These are phyloP conservation scores for Melieria picta DNA, from an alignment of 2,888 invertebrate species.

Conservation along the genomic window DNA sequence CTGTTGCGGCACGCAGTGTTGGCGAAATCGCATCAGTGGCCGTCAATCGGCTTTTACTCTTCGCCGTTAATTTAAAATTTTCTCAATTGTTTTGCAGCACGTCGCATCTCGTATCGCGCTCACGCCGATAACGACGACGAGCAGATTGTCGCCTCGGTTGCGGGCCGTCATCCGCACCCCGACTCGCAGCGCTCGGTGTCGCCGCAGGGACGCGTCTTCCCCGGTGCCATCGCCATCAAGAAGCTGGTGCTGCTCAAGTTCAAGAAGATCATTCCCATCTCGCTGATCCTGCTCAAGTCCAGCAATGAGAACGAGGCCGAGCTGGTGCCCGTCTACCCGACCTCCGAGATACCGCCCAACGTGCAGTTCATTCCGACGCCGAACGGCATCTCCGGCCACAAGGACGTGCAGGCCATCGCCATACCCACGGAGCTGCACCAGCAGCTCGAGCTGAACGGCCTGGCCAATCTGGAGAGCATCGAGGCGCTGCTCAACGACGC, in stretches of 20 bases:
- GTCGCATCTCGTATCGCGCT: conserved; percentile 44
- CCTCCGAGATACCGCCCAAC: conserved; percentile 56
- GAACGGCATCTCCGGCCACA: conserved; percentile 58
- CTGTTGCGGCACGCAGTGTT: background rate
- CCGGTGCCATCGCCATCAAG: conserved; percentile 57
- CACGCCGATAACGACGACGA: conserved; percentile 8
- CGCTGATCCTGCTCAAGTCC: conserved; percentile 56
- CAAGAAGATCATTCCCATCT: conserved; percentile 60
- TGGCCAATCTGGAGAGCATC: conserved; percentile 55
- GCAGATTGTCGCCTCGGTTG: background rate
- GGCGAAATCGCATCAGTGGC: background rate
- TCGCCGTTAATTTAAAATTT: background rate
- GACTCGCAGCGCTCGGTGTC: conserved; percentile 19
- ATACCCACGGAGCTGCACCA: conserved; percentile 59
- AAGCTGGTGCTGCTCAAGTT: conserved; percentile 61
- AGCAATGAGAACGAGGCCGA: conserved; percentile 59
- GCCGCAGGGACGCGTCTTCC: conserved; percentile 53
- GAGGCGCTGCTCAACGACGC: conserved; percentile 54
- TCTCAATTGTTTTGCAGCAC: conserved; percentile 38
- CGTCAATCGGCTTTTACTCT: background rate
- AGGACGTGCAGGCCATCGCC: conserved; percentile 60
- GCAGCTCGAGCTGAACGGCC: conserved; percentile 54
- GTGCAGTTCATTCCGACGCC: conserved; percentile 60
- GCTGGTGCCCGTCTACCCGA: conserved; percentile 61
- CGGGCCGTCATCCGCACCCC: conserved; percentile 29